Evolutionary conservation across 2,888 invertebrate species (phyloP), one percentile per base, ranked within the genome.

Genomic region (Chydorus sphaericus): DNA sequence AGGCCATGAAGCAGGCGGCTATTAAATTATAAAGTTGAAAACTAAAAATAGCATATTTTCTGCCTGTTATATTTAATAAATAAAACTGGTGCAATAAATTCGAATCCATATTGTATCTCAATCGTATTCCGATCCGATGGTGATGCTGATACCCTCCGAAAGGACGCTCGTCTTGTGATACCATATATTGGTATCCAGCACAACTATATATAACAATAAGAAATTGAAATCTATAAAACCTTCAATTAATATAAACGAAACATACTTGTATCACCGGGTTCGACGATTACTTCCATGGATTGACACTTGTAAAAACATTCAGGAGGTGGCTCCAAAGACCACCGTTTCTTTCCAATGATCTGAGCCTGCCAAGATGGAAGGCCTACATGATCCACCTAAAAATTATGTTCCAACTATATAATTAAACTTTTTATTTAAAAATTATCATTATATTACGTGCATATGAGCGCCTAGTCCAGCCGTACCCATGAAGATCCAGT

Each of bases 351-450:
- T 1, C 96, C 94, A 54, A 79, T 79, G 51, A 96, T 75, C 73
- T 96, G 96, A 0, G 94, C 94, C 72, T 97, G 96, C 96, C 96
- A 96, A 2, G 94, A 96, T 56, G 93, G 88, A 70, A 88, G 80
- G 53, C 81, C 79, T 52, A 96, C 96, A 59, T 92, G 87, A 71
- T 96, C 96, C 62, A 96, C 84, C 93, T 94, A 65, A n/a, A n/a
- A n/a, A n/a, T n/a, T n/a, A n/a, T n/a, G n/a, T n/a, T n/a, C n/a
- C n/a, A n/a, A n/a, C 16, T 10, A 23, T 10, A n/a, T 20, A 26
- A 7, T 38, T 14, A 14, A 4, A 1, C 2, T 38, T 20, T 39
- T 39, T 7, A 39, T 39, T 39, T 1, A 39, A 3, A 3, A 39
- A 39, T 3, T 2, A n/a, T n/a, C n/a, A 38, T 2, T n/a, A 14